phyloP scores from a whole-genome alignment of 2,113 vertebrate species.

The Epinephelus moara region DNA sequence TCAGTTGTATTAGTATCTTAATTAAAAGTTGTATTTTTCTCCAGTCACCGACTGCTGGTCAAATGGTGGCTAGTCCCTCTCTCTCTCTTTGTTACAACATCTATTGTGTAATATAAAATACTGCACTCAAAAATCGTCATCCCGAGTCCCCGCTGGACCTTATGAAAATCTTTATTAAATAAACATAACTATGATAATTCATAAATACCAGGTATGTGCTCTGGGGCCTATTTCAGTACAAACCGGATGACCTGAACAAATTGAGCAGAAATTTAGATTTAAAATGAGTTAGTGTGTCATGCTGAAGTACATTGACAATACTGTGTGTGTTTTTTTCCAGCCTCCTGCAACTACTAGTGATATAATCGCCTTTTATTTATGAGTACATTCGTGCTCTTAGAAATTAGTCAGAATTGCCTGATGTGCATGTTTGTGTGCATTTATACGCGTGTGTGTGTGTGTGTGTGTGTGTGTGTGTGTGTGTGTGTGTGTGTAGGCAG shows the following conservation, averaged over 20 bases:
- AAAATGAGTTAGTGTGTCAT: neutral
- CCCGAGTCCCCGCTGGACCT: neutral
- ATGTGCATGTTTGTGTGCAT: neutral
- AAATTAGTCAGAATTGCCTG: slow-evolving; percentile 42
- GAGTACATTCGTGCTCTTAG: neutral
- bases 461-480: neutral
- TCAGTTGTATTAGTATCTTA: no score
- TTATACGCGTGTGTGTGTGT: neutral
- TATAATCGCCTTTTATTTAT: slow-evolving; percentile 1
- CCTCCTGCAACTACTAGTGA: neutral
- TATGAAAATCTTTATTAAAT: neutral
- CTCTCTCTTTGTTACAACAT: neutral
- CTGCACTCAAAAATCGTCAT: neutral
- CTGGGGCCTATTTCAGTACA: neutral
- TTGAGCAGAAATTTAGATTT: neutral
- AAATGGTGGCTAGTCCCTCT: neutral
- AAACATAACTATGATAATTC: slow-evolving; percentile 1
- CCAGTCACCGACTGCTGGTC: neutral
- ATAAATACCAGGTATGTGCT: neutral
- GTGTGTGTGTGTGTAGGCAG: slow-evolving; percentile 15
- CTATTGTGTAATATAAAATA: neutral
- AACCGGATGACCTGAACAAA: slow-evolving; percentile 4
- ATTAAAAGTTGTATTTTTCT: neutral
- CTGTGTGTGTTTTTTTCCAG: neutral
- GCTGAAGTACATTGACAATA: neutral